phyloP scores from a whole-genome alignment of 2,113 vertebrate genomes.

The Thermophis baileyi region DNA sequence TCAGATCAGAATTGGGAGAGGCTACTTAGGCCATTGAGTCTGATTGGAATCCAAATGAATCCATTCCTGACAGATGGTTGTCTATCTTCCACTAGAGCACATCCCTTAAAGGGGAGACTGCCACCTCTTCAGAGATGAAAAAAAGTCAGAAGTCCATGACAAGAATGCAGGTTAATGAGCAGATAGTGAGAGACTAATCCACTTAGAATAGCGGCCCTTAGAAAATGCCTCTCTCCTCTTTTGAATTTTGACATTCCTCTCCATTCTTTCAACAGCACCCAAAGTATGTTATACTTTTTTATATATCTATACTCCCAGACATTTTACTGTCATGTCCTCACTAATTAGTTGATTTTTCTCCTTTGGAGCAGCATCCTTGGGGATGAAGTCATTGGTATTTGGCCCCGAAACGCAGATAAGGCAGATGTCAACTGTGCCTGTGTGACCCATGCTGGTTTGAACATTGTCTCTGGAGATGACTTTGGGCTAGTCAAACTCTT shows the following conservation, averaged over 20 bases:
- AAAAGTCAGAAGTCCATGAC: background rate
- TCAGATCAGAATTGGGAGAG: background rate
- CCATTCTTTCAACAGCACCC: background rate
- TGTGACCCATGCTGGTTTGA: slow-evolving; percentile 88
- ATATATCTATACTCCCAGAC: background rate
- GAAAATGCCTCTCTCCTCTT: background rate
- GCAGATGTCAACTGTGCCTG: slow-evolving; percentile 92
- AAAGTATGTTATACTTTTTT: background rate
- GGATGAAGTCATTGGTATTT: slow-evolving; percentile 92
- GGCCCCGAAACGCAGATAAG: slow-evolving; percentile 92
- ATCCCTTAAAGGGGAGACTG: background rate
- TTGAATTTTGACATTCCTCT: background rate
- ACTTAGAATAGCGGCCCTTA: background rate
- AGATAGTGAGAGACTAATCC: background rate
- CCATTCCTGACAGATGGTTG: background rate
- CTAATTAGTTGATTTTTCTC: rapidly evolving
- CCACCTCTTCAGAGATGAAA: background rate
- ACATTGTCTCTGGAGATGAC: slow-evolving; percentile 89
- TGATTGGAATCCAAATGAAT: background rate
- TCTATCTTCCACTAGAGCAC: background rate
- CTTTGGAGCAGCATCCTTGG: slow-evolving; percentile 81
- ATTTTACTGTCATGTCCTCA: background rate
- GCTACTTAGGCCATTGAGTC: background rate
- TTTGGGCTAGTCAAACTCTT: slow-evolving; percentile 96
- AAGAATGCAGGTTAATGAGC: background rate